A percentile compares a stretch with the other conserved stretches of the same genome.
phyloP scores from a whole-genome alignment of 2,113 vertebrate genomes.

The Jacana jacana region DNA sequence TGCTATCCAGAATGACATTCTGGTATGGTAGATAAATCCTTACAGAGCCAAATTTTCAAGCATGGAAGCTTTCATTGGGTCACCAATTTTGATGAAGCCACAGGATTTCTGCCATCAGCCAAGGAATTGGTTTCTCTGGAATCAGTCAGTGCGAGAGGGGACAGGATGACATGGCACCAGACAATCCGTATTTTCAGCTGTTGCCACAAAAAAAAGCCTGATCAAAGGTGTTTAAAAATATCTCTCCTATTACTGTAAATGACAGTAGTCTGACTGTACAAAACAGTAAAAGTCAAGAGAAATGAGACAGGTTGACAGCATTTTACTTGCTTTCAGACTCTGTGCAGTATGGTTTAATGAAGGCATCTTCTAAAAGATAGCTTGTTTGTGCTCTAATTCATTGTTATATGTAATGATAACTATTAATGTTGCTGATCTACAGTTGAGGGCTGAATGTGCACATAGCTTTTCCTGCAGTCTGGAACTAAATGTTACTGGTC shows the following conservation, averaged over 20 bases:
- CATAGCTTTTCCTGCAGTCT: not conserved
- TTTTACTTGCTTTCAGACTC: not conserved
- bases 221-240: conserved; percentile 16
- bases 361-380: not conserved
- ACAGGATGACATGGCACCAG: not conserved
- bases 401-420: not conserved
- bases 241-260: not conserved
- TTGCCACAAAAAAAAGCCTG: not conserved
- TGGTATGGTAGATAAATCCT: not conserved
- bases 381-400: not conserved
- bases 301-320: not conserved
- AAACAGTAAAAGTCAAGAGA: not conserved
- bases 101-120: not conserved
- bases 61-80: rapidly evolving
- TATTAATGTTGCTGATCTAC: not conserved
- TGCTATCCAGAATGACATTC: not conserved
- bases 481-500: not conserved
- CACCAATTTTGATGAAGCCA: not conserved
- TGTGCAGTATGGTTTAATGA: not conserved
- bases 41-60: not conserved
- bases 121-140: not conserved
- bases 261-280: not conserved
- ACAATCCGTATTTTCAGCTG: not conserved
- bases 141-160: not conserved
- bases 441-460: not conserved